Conservation (phyloP, 2,888 invertebrate species). For the Phyllotreta striolata region DNA sequence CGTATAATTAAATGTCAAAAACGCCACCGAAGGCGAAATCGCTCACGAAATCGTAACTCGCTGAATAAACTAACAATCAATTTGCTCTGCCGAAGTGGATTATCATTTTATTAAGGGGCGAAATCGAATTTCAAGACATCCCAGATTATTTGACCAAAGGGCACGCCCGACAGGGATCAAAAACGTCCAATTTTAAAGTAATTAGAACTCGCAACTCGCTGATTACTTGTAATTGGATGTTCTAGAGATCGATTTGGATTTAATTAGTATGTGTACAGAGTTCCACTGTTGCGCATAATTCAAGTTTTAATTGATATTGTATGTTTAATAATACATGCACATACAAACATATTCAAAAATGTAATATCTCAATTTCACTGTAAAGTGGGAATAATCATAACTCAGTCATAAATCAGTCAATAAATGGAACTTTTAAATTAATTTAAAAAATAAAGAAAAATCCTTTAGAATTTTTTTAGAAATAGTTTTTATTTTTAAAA, state of each 20-base stretch:
- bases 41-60: neutral
- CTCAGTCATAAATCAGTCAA: too few relatives aligned
- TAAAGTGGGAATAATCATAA: too few relatives aligned
- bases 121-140: conserved; percentile 12
- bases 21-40: conserved; percentile 1
- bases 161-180: conserved; percentile 55
- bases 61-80: conserved; percentile 45
- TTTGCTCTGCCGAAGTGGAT: conserved; percentile 28
- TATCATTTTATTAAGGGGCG: conserved; percentile 3
- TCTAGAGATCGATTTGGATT: neutral
- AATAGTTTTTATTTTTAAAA: too few relatives aligned
- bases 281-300: too few relatives aligned
- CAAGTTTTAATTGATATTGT: too few relatives aligned
- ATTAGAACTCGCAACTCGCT: conserved; percentile 53
- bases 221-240: conserved; percentile 9
- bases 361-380: too few relatives aligned
- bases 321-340: too few relatives aligned
- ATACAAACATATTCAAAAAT: too few relatives aligned
- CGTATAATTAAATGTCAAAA: conserved; percentile 3
- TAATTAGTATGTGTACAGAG: neutral
- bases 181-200: conserved; percentile 56
- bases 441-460: too few relatives aligned
- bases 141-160: conserved; percentile 56
- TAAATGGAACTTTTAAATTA: too few relatives aligned
- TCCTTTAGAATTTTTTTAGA: too few relatives aligned